Evolutionary conservation across 2,888 invertebrate species (phyloP).

Genomic region (Tachina grossa): DNA sequence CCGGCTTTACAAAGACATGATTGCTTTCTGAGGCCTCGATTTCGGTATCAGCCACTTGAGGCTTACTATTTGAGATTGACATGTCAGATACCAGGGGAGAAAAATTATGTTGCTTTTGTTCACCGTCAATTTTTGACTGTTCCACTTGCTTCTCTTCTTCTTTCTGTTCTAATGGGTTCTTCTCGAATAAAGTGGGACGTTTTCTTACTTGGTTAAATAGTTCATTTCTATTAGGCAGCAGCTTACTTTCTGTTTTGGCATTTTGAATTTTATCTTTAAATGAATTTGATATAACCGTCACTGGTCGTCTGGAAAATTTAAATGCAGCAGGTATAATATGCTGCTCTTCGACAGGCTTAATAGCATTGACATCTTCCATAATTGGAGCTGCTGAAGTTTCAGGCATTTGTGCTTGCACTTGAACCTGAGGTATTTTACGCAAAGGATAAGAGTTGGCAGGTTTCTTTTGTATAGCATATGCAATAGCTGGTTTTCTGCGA

Average conservation of each 20-base stretch:
- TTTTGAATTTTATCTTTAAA: slow-evolving; percentile 75
- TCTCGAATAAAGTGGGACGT: slow-evolving; percentile 77
- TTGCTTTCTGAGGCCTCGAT: slow-evolving; percentile 76
- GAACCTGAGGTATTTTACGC: slow-evolving; percentile 78
- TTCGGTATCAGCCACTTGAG: slow-evolving; percentile 54
- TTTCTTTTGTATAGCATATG: slow-evolving; percentile 73
- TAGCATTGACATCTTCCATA: slow-evolving; percentile 41
- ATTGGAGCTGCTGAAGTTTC: background rate
- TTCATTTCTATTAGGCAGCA: slow-evolving; percentile 74
- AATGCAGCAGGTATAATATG: slow-evolving; percentile 61
- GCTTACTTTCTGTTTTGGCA: slow-evolving; percentile 72
- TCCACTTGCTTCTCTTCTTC: slow-evolving; percentile 64
- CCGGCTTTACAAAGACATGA: slow-evolving; percentile 73
- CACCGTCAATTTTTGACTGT: slow-evolving; percentile 31
- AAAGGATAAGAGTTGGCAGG: slow-evolving; percentile 75
- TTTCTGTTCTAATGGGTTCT: slow-evolving; percentile 68
- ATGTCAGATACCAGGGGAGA: slow-evolving; percentile 47
- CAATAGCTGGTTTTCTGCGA: slow-evolving; percentile 76
- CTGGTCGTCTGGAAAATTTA: slow-evolving; percentile 75
- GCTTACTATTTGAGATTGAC: slow-evolving; percentile 55
- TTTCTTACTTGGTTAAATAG: slow-evolving; percentile 78
- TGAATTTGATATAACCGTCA: slow-evolving; percentile 36
- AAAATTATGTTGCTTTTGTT: slow-evolving; percentile 55
- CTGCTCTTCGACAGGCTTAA: slow-evolving; percentile 40
- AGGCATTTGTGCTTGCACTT: slow-evolving; percentile 1